phyloP scores from a whole-genome alignment of 2,888 invertebrate species.

The Notodonta ziczac region DNA sequence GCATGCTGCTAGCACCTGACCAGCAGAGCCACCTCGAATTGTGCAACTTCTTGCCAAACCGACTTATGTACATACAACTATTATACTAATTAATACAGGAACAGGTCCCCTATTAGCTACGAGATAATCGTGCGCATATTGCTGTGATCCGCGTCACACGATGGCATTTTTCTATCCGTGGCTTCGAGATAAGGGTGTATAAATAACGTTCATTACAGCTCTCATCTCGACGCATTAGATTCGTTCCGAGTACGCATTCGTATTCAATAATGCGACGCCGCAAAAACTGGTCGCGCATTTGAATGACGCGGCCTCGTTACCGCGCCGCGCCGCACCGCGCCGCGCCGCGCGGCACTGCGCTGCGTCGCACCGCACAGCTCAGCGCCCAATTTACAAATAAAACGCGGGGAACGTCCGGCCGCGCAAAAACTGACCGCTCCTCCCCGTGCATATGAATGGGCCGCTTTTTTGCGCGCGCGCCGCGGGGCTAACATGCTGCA shows the following conservation, averaged over 20 bases:
- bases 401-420: slow-evolving; percentile 80
- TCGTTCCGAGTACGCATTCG: slow-evolving; percentile 70
- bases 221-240: slow-evolving; percentile 64
- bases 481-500: slow-evolving; percentile 60
- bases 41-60: neutral
- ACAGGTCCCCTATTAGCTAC: neutral
- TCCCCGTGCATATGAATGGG: slow-evolving; percentile 80
- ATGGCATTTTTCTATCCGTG: slow-evolving; percentile 1
- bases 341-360: slow-evolving; percentile 30
- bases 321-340: slow-evolving; percentile 34
- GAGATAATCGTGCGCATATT: slow-evolving; percentile 11
- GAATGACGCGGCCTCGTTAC: slow-evolving; percentile 66
- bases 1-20: neutral
- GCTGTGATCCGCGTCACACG: neutral
- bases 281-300: slow-evolving; percentile 81
- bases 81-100: slow-evolving; percentile 3
- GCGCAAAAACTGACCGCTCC: slow-evolving; percentile 74
- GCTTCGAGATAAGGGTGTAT: slow-evolving; percentile 23
- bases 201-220: slow-evolving; percentile 60
- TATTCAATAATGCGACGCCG: slow-evolving; percentile 73
- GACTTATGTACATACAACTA: neutral
- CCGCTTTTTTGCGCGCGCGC: slow-evolving; percentile 62
- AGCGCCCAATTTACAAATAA: slow-evolving; percentile 81
- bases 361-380: slow-evolving; percentile 35
- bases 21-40: neutral